phyloP scores from a whole-genome alignment of 2,113 vertebrate species.

The Cyprinodon brontotheroides region DNA sequence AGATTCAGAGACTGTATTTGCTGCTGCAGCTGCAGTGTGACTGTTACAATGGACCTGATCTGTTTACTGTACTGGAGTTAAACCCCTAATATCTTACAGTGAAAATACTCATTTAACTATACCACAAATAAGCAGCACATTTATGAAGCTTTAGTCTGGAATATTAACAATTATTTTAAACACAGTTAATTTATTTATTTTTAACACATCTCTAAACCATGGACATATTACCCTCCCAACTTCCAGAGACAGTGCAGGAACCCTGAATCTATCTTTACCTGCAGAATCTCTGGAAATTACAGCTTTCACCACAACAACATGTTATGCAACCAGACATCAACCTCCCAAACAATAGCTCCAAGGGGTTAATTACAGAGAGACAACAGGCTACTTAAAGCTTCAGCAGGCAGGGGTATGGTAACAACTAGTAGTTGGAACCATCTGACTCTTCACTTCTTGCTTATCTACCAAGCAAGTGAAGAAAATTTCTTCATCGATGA shows the following conservation, averaged over 20 bases:
- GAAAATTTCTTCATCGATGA: background rate
- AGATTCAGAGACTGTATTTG: background rate
- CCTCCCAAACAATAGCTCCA: background rate
- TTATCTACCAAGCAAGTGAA: background rate
- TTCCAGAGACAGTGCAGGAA: background rate
- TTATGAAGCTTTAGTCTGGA: background rate
- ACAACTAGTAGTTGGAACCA: conserved; percentile 2
- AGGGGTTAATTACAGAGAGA: background rate
- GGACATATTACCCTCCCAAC: background rate
- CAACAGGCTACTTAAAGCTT: background rate
- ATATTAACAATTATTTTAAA: background rate
- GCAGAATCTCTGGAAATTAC: background rate
- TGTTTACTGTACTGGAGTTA: background rate
- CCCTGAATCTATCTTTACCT: background rate
- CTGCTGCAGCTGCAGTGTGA: background rate
- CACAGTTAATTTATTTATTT: no score
- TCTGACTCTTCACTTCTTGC: background rate
- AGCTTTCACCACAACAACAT: background rate
- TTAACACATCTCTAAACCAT: background rate
- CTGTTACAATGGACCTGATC: background rate
- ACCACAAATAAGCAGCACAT: background rate
- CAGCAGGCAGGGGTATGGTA: background rate
- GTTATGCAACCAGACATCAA: conserved; percentile 6
- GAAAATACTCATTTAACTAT: background rate
- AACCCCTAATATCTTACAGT: background rate